phyloP scores from a whole-genome alignment of 2,888 invertebrate species.

The Rotaria macrura region DNA sequence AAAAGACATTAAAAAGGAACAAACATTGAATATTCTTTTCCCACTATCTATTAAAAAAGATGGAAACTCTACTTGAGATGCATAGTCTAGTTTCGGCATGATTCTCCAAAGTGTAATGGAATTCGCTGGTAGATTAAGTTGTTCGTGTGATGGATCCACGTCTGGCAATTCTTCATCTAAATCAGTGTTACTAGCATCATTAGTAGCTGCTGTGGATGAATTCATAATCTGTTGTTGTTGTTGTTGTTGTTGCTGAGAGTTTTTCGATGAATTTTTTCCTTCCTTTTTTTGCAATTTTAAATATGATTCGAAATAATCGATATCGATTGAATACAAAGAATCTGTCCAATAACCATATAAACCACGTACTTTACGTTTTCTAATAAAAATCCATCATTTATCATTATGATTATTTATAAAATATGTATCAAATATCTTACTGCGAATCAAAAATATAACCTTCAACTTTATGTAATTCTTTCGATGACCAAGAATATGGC shows the following conservation, averaged over 20 bases:
- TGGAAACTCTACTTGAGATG: constrained; percentile 60
- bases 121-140: constrained; percentile 56
- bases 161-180: constrained; percentile 36
- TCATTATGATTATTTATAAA: too few relatives aligned
- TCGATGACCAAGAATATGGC: constrained; percentile 74
- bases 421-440: constrained; percentile 52
- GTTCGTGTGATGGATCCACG: constrained; percentile 34
- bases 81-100: constrained; percentile 65
- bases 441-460: constrained; percentile 69
- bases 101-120: constrained; percentile 72
- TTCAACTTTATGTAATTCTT: constrained; percentile 76
- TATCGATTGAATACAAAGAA: constrained; percentile 45
- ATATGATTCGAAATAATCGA: constrained; percentile 40
- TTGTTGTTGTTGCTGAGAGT: constrained; percentile 39
- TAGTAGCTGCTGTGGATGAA: constrained; percentile 41
- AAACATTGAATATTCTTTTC: constrained; percentile 29
- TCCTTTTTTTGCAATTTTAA: constrained; percentile 29
- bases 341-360: constrained; percentile 87
- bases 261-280: constrained; percentile 53
- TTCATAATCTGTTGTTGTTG: neutral
- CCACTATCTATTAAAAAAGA: too few relatives aligned
- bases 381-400: constrained; percentile 36
- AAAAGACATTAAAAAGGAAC: constrained; percentile 5
- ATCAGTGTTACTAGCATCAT: neutral
- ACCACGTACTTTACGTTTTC: constrained; percentile 66